phyloP scores from a whole-genome alignment of 2,888 invertebrate genomes.

The Therioaphis trifolii region DNA sequence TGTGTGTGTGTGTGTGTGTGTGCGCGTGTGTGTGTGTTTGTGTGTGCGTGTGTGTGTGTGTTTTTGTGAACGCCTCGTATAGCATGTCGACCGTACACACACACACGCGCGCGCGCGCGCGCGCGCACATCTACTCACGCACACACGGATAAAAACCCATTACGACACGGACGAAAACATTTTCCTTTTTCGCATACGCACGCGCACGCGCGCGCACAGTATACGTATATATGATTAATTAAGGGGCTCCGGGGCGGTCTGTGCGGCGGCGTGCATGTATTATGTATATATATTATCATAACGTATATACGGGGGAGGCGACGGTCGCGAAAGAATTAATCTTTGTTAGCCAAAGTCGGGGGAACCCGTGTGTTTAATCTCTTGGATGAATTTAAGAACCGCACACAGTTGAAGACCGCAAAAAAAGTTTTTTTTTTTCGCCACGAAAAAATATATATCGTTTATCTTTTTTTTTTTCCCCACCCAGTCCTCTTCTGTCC shows the following conservation, averaged over 20 bases:
- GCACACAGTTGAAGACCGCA: constrained; percentile 58
- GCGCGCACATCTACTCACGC: neutral
- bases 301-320: constrained; percentile 10
- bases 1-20: too few species aligned
- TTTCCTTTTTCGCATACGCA: neutral
- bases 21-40: too few species aligned
- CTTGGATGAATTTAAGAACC: constrained; percentile 65
- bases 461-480: constrained; percentile 52
- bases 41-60: too few species aligned
- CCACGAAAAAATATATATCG: constrained; percentile 51
- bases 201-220: neutral
- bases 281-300: neutral
- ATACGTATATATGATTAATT: constrained; percentile 51
- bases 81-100: too few species aligned
- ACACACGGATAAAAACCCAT: constrained; percentile 37
- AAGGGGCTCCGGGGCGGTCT: constrained; percentile 46
- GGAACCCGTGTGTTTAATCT: constrained; percentile 64
- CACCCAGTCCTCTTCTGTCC: neutral
- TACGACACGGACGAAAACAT: constrained; percentile 51
- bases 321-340: constrained; percentile 63
- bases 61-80: too few species aligned
- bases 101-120: too few species aligned
- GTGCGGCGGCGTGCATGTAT: neutral
- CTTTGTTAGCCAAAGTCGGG: constrained; percentile 64
- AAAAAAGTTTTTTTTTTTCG: constrained; percentile 48